These are phyloP conservation scores for Stigmatopora nigra DNA, from an alignment of 2,113 vertebrate species.

Conservation along the genomic window DNA sequence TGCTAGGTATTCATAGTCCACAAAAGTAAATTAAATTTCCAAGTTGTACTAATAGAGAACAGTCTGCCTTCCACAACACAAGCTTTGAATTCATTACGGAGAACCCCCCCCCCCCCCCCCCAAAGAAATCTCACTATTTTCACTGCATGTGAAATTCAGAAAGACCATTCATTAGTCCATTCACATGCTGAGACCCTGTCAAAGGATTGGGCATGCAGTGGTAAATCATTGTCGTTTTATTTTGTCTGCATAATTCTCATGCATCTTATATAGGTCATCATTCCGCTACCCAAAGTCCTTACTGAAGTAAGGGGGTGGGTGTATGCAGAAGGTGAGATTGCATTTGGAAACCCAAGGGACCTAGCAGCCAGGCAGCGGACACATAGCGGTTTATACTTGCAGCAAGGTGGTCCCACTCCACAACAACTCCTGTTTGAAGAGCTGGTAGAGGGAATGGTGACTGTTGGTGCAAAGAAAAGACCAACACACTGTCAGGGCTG, in stretches of 20 bases:
- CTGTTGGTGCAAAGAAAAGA: constrained; percentile 62
- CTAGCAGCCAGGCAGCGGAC: constrained; percentile 62
- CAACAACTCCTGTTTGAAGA: constrained; percentile 61
- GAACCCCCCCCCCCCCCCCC: too few species aligned
- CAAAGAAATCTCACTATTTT: too few species aligned
- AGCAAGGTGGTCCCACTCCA: constrained; percentile 60
- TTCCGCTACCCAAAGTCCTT: constrained; percentile 39
- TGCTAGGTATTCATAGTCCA: not conserved
- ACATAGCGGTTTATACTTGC: constrained; percentile 69
- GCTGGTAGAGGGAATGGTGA: constrained; percentile 56
- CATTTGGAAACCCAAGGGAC: constrained; percentile 48
- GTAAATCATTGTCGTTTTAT: constrained; percentile 22
- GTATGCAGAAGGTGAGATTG: constrained; percentile 55
- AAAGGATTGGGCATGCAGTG: constrained; percentile 48
- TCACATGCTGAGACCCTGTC: constrained; percentile 43
- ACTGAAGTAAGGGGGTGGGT: constrained; percentile 39
- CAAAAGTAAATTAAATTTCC: not conserved
- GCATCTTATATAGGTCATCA: constrained; percentile 31
- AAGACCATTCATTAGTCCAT: constrained; percentile 32
- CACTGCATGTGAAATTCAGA: constrained; percentile 21
- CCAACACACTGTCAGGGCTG: constrained; percentile 51
- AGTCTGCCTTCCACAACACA: not conserved
- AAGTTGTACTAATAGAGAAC: not conserved
- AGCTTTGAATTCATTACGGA: not conserved
- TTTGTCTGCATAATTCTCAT: constrained; percentile 33